phyloP scores from a whole-genome alignment of 53 echinoderm and acorn worm species.

The Holothuria leucospilota region DNA sequence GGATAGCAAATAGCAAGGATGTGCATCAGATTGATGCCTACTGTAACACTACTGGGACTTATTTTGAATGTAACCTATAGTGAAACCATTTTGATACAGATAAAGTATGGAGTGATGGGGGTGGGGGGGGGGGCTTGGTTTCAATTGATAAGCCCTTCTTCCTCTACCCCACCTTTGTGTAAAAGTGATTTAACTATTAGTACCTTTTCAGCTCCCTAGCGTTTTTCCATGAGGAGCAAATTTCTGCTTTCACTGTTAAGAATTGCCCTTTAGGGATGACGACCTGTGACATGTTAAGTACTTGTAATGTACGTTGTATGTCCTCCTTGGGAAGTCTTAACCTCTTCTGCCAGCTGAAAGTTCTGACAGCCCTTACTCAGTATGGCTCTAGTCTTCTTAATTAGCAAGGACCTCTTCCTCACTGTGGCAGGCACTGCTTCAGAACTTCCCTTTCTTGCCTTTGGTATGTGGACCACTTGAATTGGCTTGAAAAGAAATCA shows the following conservation, averaged over 20 bases:
- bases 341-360: constrained; percentile 9
- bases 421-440: constrained; percentile 14
- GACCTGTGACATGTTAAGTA: no score
- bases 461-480: neutral
- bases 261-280: neutral
- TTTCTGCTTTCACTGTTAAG: constrained; percentile 1
- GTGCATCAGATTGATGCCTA: no score
- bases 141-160: no score
- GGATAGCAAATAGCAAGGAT: no score
- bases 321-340: neutral
- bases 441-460: constrained; percentile 7
- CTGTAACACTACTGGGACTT: no score
- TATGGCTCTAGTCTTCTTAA: neutral
- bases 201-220: neutral
- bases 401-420: neutral
- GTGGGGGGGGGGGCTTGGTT: no score
- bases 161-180: no score
- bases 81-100: no score
- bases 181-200: no score
- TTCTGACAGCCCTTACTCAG: neutral
- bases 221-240: constrained; percentile 18
- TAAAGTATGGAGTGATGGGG: no score
- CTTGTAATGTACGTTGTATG: neutral
- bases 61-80: no score
- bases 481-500: no score